Evolutionary conservation across 2,888 invertebrate species (phyloP).

Genomic region (Plebejus melissa): DNA sequence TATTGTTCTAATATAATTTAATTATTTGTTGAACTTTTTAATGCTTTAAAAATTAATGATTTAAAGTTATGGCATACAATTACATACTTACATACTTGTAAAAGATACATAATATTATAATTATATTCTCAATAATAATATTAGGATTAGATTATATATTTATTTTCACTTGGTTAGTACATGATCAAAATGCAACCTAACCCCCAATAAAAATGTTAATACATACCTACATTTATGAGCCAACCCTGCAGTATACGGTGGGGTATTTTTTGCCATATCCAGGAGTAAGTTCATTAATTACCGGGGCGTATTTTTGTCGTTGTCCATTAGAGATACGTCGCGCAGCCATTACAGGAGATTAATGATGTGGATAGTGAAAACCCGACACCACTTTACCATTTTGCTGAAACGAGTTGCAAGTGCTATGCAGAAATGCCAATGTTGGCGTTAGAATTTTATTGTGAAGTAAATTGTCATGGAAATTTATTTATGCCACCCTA

Average conservation of each 20-base stretch:
- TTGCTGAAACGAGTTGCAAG: conserved; percentile 30
- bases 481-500: no score
- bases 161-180: not conserved
- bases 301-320: conserved; percentile 61
- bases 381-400: conserved; percentile 34
- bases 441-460: not conserved
- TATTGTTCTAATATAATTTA: no score
- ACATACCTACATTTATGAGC: conserved; percentile 14
- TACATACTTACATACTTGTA: no score
- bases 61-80: no score
- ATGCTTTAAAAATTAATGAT: no score
- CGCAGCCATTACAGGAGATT: conserved; percentile 56
- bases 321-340: conserved; percentile 69
- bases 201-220: not conserved
- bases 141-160: no score
- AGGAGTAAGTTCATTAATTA: conserved; percentile 58
- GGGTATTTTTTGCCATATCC: conserved; percentile 24
- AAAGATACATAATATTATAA: no score
- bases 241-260: conserved; percentile 10
- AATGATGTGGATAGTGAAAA: conserved; percentile 50
- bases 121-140: no score
- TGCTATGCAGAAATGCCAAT: conserved; percentile 8
- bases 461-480: no score
- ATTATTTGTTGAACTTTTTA: no score
- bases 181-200: not conserved